Conservation (phyloP, 64 coral and sea anemone genomes). For the Montipora sp. region DNA sequence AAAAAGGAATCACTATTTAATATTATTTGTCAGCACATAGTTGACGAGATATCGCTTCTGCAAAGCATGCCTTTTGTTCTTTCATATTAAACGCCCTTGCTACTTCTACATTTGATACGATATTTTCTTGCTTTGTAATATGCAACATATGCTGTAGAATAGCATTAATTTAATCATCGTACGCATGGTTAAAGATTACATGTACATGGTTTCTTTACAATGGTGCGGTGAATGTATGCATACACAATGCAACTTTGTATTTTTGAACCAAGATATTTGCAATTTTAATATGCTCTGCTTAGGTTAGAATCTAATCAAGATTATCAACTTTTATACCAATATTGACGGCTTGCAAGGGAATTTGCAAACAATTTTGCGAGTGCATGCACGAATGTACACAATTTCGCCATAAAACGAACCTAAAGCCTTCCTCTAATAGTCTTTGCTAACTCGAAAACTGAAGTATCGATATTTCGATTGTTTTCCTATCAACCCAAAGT, state of each 20-base stretch:
- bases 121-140: neutral
- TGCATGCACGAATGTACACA: neutral
- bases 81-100: neutral
- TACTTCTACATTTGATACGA: neutral
- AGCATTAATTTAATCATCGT: neutral
- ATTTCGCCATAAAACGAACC: neutral
- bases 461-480: neutral
- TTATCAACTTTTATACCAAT: neutral
- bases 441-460: neutral
- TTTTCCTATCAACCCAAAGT: neutral
- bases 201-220: neutral
- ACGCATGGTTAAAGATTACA: neutral
- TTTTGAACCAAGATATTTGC: neutral
- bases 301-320: constrained; percentile 8
- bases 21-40: constrained; percentile 7
- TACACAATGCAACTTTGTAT: neutral
- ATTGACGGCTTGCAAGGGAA: neutral
- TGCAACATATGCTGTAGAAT: no score
- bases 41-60: neutral
- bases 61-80: neutral
- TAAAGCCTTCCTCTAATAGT: neutral
- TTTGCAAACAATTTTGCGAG: neutral
- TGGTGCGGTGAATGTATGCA: neutral
- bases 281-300: neutral
- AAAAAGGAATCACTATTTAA: neutral